phyloP scores from a whole-genome alignment of 2,888 invertebrate genomes.

The Aphidius colemani region DNA sequence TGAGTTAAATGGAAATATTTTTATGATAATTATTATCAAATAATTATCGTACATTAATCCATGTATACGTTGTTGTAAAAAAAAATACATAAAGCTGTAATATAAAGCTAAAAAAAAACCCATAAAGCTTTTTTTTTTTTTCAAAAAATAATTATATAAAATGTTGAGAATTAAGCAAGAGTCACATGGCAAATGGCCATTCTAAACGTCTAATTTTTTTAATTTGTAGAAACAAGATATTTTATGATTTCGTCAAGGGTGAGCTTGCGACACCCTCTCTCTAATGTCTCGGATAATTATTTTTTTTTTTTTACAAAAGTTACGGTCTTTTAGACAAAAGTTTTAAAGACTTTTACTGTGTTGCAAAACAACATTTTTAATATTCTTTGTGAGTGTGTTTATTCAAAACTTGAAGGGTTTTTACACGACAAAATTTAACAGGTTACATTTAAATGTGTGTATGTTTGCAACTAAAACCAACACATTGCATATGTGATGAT shows the following conservation, averaged over 20 bases:
- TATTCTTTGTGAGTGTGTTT: not conserved
- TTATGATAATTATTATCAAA: no score
- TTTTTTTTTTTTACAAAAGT: not conserved
- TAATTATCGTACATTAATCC: no score
- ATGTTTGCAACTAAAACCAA: no score
- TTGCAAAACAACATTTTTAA: no score
- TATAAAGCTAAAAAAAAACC: no score
- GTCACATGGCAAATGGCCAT: slow-evolving; percentile 13
- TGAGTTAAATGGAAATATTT: no score
- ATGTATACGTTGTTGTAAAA: no score
- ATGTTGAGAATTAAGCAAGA: not conserved
- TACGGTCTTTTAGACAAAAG: not conserved
- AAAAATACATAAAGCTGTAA: no score
- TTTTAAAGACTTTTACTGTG: not conserved
- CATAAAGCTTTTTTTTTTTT: no score
- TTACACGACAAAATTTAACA: not conserved
- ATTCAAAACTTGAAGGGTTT: slow-evolving; percentile 8
- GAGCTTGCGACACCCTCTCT: slow-evolving; percentile 9
- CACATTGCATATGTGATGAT: not conserved
- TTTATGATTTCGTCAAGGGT: slow-evolving; percentile 5
- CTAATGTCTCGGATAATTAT: not conserved
- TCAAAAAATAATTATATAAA: no score
- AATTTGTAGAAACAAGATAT: slow-evolving; percentile 21
- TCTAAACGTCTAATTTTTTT: slow-evolving; percentile 20
- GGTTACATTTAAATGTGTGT: not conserved